These are phyloP conservation scores for Zaprionus camerounensis DNA, from an alignment of 1,140 invertebrate genomes.

Conservation along the genomic window DNA sequence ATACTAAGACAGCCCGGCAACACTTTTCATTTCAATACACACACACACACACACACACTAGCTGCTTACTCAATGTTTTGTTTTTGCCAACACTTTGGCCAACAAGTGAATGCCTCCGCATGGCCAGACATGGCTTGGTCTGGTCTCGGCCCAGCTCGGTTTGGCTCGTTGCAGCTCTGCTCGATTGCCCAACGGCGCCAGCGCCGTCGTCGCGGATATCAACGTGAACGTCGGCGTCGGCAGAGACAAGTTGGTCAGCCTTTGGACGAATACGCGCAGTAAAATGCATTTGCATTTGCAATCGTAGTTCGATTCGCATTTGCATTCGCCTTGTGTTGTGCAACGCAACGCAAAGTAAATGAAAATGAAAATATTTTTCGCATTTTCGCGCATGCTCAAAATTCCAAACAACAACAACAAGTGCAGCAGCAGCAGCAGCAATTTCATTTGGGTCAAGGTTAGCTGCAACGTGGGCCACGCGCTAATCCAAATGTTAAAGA, in stretches of 20 bases:
- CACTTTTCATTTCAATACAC: conserved; percentile 70
- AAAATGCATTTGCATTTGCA: conserved; percentile 32
- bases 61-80: conserved; percentile 50
- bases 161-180: conserved; percentile 20
- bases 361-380: conserved; percentile 11
- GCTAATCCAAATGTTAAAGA: conserved; percentile 33
- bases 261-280: conserved; percentile 28
- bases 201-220: neutral
- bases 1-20: conserved; percentile 36
- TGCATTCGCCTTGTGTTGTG: conserved; percentile 59
- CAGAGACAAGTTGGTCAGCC: conserved; percentile 50
- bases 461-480: conserved; percentile 53
- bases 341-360: conserved; percentile 52
- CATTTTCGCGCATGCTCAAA: conserved; percentile 18
- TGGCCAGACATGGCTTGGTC: conserved; percentile 18
- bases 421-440: neutral
- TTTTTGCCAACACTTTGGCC: conserved; percentile 62
- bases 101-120: conserved; percentile 51
- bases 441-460: conserved; percentile 75
- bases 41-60: conserved; percentile 22
- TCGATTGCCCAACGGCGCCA: conserved; percentile 48
- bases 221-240: neutral
- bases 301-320: conserved; percentile 39
- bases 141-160: conserved; percentile 19
- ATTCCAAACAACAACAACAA: conserved; percentile 12